Evolutionary conservation across 1,140 invertebrate genomes (phyloP), one percentile per base, ranked within the genome.

Genomic region (Hyles euphorbiae): DNA sequence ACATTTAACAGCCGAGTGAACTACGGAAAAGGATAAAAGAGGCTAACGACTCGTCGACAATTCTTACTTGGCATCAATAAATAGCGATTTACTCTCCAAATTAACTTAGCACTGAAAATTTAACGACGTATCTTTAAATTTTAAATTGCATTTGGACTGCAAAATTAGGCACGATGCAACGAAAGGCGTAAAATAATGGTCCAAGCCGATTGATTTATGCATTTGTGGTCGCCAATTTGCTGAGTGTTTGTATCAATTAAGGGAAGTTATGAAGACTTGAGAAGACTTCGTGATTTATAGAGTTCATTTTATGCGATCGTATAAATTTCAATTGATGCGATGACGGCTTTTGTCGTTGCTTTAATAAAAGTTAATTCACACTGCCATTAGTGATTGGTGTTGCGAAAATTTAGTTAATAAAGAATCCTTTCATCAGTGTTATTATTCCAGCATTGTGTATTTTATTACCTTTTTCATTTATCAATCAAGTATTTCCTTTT

Each of bases 211-310:
- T 69, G 68, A 76, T 76, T 72, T 72, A 76, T 67, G 49, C 47
- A n/a, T 63, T 62, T 58, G 56, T 57, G 67, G 54, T 66, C 55
- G 47, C 65, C 70, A 74, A 77, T 74, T 74, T 70, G 70, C 65
- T 66, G 40, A 72, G 70, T 71, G 60, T 69, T 72, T 68, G 66
- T 63, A 64, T 64, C 72, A 74, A 72, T 74, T 72, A 72, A 68
- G 40, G 53, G 45, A 59, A 68, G 68, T 74, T 74, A 74, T 70
- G 67, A 73, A 61, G 64, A 63, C 56, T 68, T 22, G 49, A 65
- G 65, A 63, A 62, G 57, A 55, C 33, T 56, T 44, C 32, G 54
- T 68, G 57, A 67, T 68, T 70, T 68, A 59, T 68, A 48, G 40
- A 47, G 54, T 47, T 60, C 57, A 51, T 63, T 67, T 68, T 60